These are phyloP conservation scores for Embidobia sp. DNA, from an alignment of 2,888 invertebrate species.

Conservation along the genomic window DNA sequence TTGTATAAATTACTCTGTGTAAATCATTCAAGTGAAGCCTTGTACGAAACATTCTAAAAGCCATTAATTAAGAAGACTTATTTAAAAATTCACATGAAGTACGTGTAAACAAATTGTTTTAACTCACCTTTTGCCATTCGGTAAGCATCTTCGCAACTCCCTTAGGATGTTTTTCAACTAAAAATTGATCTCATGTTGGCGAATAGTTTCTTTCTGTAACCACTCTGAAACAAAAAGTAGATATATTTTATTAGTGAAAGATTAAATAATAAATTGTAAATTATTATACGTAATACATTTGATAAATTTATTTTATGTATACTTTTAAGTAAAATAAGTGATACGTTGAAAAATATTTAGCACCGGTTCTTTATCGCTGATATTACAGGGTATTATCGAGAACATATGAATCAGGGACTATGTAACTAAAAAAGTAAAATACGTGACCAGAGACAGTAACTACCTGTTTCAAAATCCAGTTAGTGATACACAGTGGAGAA, in stretches of 20 bases:
- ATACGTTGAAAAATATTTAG: too few species aligned
- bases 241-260: neutral
- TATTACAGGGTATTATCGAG: slow-evolving; percentile 5
- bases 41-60: too few species aligned
- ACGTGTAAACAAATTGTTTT: neutral
- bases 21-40: too few species aligned
- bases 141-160: slow-evolving; percentile 46
- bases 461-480: slow-evolving; percentile 26
- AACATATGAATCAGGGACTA: slow-evolving; percentile 3
- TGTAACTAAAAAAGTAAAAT: slow-evolving; percentile 3
- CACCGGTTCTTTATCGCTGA: neutral
- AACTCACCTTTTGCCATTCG: slow-evolving; percentile 59
- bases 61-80: too few species aligned
- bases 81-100: too few species aligned
- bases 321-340: too few species aligned
- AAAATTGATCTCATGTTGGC: slow-evolving; percentile 39
- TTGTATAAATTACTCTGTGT: too few species aligned
- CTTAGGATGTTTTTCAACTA: slow-evolving; percentile 30
- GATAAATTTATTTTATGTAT: neutral
- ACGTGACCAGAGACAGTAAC: slow-evolving; percentile 36
- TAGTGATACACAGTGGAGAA: slow-evolving; percentile 31
- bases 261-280: neutral
- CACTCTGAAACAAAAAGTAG: slow-evolving; percentile 26
- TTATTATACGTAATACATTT: neutral
- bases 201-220: slow-evolving; percentile 2